Percentiles rank a stretch among this genome's conserved stretches.
phyloP scores from a whole-genome alignment of 2,797 vertebrate species.

The Pangasius mekongensis region DNA sequence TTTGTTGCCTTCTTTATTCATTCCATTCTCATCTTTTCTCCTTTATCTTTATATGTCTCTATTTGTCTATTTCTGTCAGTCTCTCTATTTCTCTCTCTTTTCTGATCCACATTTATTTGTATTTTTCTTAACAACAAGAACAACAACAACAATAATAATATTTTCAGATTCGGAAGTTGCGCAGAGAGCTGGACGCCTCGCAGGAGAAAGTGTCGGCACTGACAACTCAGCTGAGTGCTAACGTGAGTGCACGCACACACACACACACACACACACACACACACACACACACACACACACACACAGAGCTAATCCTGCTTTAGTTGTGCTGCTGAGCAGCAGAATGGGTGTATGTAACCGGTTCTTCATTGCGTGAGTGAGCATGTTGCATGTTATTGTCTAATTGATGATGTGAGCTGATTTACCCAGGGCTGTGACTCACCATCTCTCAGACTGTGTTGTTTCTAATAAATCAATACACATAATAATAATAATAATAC shows the following conservation, averaged over 20 bases:
- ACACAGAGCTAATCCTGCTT: neutral
- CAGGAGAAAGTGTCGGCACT: constrained; percentile 97
- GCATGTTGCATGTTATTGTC: constrained; percentile 13
- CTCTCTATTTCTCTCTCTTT: neutral
- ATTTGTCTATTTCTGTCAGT: neutral
- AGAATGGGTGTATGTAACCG: constrained; percentile 22
- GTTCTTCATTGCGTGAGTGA: constrained; percentile 42
- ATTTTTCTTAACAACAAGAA: neutral
- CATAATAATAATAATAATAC: neutral
- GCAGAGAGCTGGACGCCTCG: constrained; percentile 92
- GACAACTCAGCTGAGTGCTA: constrained; percentile 95
- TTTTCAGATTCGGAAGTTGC: constrained; percentile 90
- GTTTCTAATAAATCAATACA: neutral
- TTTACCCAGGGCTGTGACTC: constrained; percentile 15
- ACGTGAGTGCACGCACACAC: constrained; percentile 78
- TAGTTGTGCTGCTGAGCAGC: neutral
- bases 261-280: constrained; percentile 25
- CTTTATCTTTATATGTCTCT: neutral
- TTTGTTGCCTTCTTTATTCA: neutral
- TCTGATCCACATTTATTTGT: neutral
- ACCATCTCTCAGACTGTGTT: neutral
- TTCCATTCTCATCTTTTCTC: neutral
- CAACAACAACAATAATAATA: neutral
- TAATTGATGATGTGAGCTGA: constrained; percentile 29
- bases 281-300: constrained; percentile 15